Base-by-base conservation (phyloP, 2,888 invertebrate species). In the Heterodera filipjevi region DNA sequence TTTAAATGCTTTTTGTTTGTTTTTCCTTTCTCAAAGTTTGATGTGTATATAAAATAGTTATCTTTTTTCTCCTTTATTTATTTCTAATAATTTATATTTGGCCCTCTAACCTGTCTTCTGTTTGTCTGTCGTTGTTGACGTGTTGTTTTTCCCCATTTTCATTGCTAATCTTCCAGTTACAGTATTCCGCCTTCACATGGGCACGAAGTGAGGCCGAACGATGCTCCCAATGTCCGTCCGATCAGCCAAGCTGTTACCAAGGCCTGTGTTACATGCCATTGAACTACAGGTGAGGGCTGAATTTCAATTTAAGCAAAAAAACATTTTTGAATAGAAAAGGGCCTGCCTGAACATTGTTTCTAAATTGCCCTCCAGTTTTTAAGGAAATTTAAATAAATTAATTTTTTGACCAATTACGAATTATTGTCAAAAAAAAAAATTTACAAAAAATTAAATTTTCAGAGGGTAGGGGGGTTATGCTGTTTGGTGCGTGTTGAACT, bases 181-280 rank as follows among this genome's bases (percentile, higher is more conserved):
- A 88, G 88, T 84, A 86, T 66, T 88, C 88, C n/a, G 88, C 88
- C 49, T 88, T 88, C 83, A 88, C 85, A 3, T 88, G 87, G 87
- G 87, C 88, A 35, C 83, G 82, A n/a, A 83, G 81, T 74, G 82
- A 81, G 39, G 82, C 84, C 64, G 80, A 82, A 44, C 81, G 84
- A 14, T 88, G 88, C 82, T 84, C 84, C 12, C 84, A 88, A 75
- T 88, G 88, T 79, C 87, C 88, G 59, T 78, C 84, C 10, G 82
- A 83, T 66, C 87, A 88, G 53, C 89, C 88, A 6, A 86, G 87
- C 22, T 88, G 88, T 70, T 82, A 86, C 79, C 82, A 89, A 76
- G 88, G 88, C 30, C 83, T 88, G 70, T 88, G 87, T 80, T 88
- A 88, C 80, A 87, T 85, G 84, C 88, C 88, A 71, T 27, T 77